Base-by-base conservation (phyloP, 1,140 invertebrate genomes). In the Achroia grisella region DNA sequence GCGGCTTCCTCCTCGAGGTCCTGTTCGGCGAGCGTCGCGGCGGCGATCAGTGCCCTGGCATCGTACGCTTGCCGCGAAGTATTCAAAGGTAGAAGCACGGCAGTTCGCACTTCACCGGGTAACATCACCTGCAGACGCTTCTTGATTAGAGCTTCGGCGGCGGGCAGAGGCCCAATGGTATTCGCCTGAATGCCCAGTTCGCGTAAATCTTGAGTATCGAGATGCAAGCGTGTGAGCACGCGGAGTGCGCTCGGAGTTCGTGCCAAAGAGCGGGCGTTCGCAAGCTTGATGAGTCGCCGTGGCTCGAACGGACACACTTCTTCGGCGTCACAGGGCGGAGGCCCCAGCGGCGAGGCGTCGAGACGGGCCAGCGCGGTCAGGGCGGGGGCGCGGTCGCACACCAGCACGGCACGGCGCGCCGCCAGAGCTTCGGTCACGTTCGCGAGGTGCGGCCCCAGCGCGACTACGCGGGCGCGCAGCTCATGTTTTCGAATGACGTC, bases 301-400 rank as follows among this genome's bases (percentile, higher is more conserved):
- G 68, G 64, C 42, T 76, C 72, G 35, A 73, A 76, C 0, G 62
- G 58, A 34, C 72, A 76, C 13, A n/a, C 52, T 50, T 9, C 31
- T 30, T 37, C 39, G 15, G 34, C 10, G 10, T 12, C 31, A 30
- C 70, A 73, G 8, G 72, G 67, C 35, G 69, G 62, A 6, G 68
- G 64, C 1, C 68, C 70, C 6, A 72, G 65, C 0, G 43, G 11
- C 5, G 6, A 27, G 1, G 37, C 42, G 28, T 6, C 17, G 1
- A 47, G 36, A 37, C 8, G 10, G 2, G 30, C 30, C 44, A 12
- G 52, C 35, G 52, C 28, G 8, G 28, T 39, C 11, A 43, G 36
- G 27, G 49, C 48, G 17, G 56, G 50, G n/a, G 51, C 52, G 60
- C 64, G 67, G 37, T 61, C 66, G 34, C 71, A 74, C 8, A 62